Evolutionary conservation across 2,888 invertebrate genomes (phyloP).

Genomic region (Sturmia bella): DNA sequence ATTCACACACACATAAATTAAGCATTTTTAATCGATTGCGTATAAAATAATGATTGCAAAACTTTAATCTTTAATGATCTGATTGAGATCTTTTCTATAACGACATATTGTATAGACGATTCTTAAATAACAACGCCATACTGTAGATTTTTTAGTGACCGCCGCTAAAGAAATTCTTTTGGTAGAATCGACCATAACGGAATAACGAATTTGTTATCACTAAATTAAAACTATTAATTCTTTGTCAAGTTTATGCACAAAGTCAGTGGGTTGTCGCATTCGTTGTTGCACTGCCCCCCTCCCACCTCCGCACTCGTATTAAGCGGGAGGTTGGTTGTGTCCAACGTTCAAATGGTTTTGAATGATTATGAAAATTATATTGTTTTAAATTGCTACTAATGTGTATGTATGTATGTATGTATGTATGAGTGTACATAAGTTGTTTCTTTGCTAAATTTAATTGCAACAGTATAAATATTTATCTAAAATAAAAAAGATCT

Average conservation of each 20-base stretch:
- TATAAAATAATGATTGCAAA: background rate
- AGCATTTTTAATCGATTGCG: conserved; percentile 34
- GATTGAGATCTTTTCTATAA: conserved; percentile 40
- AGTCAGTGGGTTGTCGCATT: background rate
- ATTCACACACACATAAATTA: conserved; percentile 56
- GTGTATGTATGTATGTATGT: background rate
- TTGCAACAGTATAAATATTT: conserved; percentile 25
- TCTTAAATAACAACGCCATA: conserved; percentile 59
- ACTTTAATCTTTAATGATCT: conserved; percentile 16
- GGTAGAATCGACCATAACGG: conserved; percentile 57
- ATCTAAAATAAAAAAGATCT: conserved; percentile 25
- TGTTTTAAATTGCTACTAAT: conserved; percentile 50
- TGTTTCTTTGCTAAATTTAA: conserved; percentile 25
- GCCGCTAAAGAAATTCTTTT: conserved; percentile 55
- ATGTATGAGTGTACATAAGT: conserved; percentile 6
- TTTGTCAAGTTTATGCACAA: conserved; percentile 43
- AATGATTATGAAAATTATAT: conserved; percentile 14
- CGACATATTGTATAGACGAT: conserved; percentile 54
- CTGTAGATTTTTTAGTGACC: conserved; percentile 45
- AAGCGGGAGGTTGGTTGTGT: too few species aligned
- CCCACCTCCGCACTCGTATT: too few species aligned
- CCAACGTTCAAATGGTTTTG: conserved; percentile 2
- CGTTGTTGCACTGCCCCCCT: conserved; percentile 10
- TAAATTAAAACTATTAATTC: conserved; percentile 37
- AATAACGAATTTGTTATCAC: conserved; percentile 42